Evolutionary conservation across 2,797 vertebrate species (phyloP), one percentile per base, ranked within the genome.

Genomic region (Leptatherina wallacei): DNA sequence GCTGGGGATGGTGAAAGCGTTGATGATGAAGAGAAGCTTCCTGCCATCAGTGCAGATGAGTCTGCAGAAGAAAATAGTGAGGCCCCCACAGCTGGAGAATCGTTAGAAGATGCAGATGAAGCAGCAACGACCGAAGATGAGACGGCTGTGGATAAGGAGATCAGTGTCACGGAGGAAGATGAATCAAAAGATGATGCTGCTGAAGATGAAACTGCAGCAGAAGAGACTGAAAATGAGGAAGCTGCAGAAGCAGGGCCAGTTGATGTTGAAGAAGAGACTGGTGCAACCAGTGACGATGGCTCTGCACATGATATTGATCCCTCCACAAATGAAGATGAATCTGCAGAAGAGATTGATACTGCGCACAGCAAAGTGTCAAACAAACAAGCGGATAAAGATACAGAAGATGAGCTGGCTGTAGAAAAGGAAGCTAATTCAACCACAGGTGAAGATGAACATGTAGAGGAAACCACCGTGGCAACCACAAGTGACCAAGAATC

Each of bases 181-280:
- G 75, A 75, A 58, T n/a, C 18, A 1, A 75, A 84, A 2, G 75
- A 88, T 61, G 84, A 69, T 11, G 16, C 13, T 56, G 49, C 68
- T 42, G 68, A 77, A 38, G 58, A 69, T 33, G 71, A 72, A 65
- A 56, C 30, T 59, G 16, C 20, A 29, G 30, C 20, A 47, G 62
- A 75, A 18, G 54, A 56, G 9, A 47, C 14, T 16, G 80, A 82
- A 0, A 47, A 49, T 70, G 65, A 80, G 1, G 67, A 83, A 2
- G 52, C 27, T 80, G 63, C 13, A 10, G 74, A 18, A 40, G 65
- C 22, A 62, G 49, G 8, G 1, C 10, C 9, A 16, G n/a, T 2
- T 44, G 64, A 72, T 32, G 55, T 51, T 0, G n/a, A 10, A 18
- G 61, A 83, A 61, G 64, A 69, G 20, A 40, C 2, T 5, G 47